phyloP scores from a whole-genome alignment of 2,888 invertebrate genomes.

The Nephrocerus scutellatus region DNA sequence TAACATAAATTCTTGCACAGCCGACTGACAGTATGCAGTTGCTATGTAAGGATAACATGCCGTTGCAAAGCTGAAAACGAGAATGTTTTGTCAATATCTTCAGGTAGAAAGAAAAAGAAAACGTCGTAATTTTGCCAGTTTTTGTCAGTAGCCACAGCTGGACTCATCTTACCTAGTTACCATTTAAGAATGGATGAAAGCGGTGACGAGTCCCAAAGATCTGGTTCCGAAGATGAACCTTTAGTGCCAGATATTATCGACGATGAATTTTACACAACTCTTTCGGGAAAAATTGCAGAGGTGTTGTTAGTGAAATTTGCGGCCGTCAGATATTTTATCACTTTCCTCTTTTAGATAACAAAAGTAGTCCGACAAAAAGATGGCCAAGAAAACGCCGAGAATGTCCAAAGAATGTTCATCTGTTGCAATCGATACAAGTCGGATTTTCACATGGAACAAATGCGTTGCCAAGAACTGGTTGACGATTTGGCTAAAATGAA shows the following conservation, averaged over 20 bases:
- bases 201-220: no score
- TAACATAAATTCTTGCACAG: no score
- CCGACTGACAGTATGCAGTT: no score
- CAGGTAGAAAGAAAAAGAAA: no score
- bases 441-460: slow-evolving; percentile 33
- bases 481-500: slow-evolving; percentile 31
- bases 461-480: slow-evolving; percentile 32
- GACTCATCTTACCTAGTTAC: no score
- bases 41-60: no score
- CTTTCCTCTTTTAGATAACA: slow-evolving; percentile 28
- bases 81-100: no score
- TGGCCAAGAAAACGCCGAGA: slow-evolving; percentile 41
- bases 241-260: slow-evolving; percentile 44
- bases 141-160: no score
- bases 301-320: slow-evolving; percentile 20
- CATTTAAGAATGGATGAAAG: no score
- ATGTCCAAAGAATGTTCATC: slow-evolving; percentile 41
- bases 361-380: slow-evolving; percentile 42
- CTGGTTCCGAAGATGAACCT: slow-evolving; percentile 45
- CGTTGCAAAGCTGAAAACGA: no score
- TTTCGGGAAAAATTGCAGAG: slow-evolving; percentile 37
- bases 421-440: slow-evolving; percentile 38
- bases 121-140: no score
- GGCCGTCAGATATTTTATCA: not conserved
- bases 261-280: slow-evolving; percentile 39